Evolutionary conservation across 2,888 invertebrate species (phyloP).

Genomic region (Tortricodes alternella): DNA sequence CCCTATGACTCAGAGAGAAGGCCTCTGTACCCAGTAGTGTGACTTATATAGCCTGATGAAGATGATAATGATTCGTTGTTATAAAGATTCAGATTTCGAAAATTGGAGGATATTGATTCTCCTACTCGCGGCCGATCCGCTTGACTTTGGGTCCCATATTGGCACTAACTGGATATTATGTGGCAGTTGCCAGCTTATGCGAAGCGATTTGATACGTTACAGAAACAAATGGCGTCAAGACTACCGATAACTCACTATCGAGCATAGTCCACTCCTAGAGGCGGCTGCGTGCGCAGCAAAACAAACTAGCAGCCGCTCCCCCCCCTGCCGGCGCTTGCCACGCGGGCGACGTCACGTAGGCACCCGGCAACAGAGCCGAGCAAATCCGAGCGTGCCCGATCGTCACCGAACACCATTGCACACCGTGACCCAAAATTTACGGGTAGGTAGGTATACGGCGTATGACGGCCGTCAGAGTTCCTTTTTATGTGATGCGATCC

Average conservation of each 20-base stretch:
- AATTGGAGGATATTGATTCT: too few species aligned
- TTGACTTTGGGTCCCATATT: too few species aligned
- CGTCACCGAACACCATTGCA: slow-evolving; percentile 11
- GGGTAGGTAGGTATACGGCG: not conserved
- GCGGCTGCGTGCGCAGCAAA: slow-evolving; percentile 63
- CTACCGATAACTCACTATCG: slow-evolving; percentile 42
- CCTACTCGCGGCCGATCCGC: too few species aligned
- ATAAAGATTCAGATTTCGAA: too few species aligned
- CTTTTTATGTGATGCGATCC: too few species aligned
- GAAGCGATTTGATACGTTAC: not conserved
- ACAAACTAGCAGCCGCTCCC: slow-evolving; percentile 61
- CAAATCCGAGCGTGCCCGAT: not conserved
- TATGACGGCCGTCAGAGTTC: not conserved
- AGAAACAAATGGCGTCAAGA: not conserved
- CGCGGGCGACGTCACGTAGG: slow-evolving; percentile 80
- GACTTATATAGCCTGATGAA: too few species aligned
- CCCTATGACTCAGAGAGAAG: too few species aligned
- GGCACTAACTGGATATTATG: not conserved
- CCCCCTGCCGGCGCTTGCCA: slow-evolving; percentile 54
- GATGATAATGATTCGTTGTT: too few species aligned
- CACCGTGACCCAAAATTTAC: slow-evolving; percentile 28
- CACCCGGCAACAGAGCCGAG: slow-evolving; percentile 34
- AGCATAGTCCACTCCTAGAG: slow-evolving; percentile 36
- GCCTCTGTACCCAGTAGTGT: too few species aligned
- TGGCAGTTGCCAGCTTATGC: slow-evolving; percentile 3